Base-by-base conservation (phyloP, 2,113 vertebrate species). In the Myxocyprinus asiaticus region DNA sequence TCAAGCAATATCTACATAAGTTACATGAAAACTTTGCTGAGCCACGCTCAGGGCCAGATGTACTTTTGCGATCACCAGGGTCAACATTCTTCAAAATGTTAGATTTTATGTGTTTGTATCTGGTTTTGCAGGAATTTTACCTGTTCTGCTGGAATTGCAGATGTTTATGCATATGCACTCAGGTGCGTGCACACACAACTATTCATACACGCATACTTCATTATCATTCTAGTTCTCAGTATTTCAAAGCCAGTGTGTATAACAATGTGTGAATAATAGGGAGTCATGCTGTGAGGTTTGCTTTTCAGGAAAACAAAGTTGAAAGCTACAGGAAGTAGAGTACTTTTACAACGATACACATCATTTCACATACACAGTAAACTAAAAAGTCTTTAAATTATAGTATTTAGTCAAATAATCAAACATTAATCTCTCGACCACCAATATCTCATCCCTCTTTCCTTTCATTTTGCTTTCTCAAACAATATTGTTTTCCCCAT, bases 121-220 rank as follows among this genome's bases (percentile, higher is more conserved):
- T 69, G 17, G 3, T 53, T 69, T 7, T 14, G 10, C 17, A 70
- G 4, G 2, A 42, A 44, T 71, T 58, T 58, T 5, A 56, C 11
- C 11, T 14, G 33, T 45, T 71, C 42, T 44, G 42, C 51, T 6
- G 7, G 0, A 55, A n/a, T 43, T 70, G 47, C 8, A 67, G 8
- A 55, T 33, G 4, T 14, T 5, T n/a, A 4, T 14, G 42, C n/a
- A 70, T 48, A 68, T 76, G 82, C 78, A 69, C 22, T 84, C 64
- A 79, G 67, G 82, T 33, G 76, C 33, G 10, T 0, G 0, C 12
- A 8, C 7, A 22, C 7, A 67, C 14, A 22, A 3, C 10, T 9
- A 51, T 4, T 6, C 2, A 51, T 10, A 43, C 63, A 66, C 15
- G 4, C 72, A 72, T 10, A 73, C 58, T 61, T 1, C 59, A 44